A percentile compares a stretch with the other conserved stretches of the same genome.
Conservation (phyloP, 2,797 vertebrate species). For the Podarcis lilfordi region DNA sequence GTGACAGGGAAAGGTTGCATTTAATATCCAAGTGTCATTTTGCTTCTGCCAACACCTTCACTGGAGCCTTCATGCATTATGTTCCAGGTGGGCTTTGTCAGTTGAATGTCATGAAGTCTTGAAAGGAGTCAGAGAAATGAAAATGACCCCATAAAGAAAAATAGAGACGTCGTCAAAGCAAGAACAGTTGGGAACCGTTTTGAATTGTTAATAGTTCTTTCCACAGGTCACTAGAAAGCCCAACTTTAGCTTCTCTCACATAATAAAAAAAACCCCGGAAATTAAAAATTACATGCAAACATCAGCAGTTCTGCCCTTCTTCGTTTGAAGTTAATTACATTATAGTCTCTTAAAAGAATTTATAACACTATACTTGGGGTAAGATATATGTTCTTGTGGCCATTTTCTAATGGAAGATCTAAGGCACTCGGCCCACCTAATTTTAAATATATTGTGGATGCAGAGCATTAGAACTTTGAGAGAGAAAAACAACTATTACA, state of each 20-base stretch:
- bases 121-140: conserved; percentile 63
- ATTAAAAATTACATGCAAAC: not conserved
- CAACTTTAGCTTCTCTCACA: not conserved
- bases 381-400: not conserved
- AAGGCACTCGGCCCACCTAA: not conserved
- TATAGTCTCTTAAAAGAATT: not conserved
- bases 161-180: conserved; percentile 59
- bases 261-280: not conserved
- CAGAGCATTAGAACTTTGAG: not conserved
- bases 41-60: conserved; percentile 62
- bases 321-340: conserved; percentile 2
- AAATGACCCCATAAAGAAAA: conserved; percentile 54
- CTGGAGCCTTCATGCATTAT: conserved; percentile 30
- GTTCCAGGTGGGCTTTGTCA: conserved; percentile 68
- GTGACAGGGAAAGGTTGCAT: conserved; percentile 65
- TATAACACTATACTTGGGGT: not conserved
- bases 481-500: no score
- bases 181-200: conserved; percentile 55
- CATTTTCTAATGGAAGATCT: not conserved
- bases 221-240: conserved; percentile 41
- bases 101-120: conserved; percentile 62
- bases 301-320: not conserved
- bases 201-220: conserved; percentile 61
- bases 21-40: conserved; percentile 68
- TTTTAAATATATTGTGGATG: not conserved